phyloP scores from a whole-genome alignment of 2,113 vertebrate genomes.

The Eulemur rufifrons region DNA sequence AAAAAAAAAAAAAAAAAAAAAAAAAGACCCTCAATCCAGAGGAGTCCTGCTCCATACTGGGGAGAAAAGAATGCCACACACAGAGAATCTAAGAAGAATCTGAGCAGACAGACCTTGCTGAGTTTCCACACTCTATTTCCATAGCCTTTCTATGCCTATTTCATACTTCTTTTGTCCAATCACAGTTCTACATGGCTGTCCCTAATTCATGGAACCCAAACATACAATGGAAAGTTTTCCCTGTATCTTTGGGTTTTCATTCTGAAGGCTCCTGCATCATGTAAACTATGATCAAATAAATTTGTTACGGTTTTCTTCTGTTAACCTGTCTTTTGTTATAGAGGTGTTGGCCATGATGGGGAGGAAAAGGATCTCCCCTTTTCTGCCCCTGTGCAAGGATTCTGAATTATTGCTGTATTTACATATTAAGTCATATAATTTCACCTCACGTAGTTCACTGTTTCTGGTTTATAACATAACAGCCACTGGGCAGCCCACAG shows the following conservation, averaged over 20 bases:
- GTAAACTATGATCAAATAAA: background rate
- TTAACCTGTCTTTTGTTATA: background rate
- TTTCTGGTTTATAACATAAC: conserved; percentile 11
- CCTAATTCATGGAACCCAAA: background rate
- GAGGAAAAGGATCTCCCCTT: background rate
- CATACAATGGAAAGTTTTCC: background rate
- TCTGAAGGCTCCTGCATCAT: background rate
- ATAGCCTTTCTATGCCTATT: background rate
- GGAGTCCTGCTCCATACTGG: background rate
- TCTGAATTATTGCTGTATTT: background rate
- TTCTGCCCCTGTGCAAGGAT: background rate
- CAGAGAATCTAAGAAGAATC: background rate
- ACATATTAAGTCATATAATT: background rate
- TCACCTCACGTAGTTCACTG: background rate
- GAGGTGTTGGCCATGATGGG: background rate
- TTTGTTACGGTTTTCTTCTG: background rate
- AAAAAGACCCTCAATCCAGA: background rate
- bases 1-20: no score
- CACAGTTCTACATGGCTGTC: background rate
- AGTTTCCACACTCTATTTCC: background rate
- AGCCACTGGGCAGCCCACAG: background rate
- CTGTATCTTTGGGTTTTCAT: background rate
- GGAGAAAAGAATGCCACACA: background rate
- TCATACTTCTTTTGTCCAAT: background rate
- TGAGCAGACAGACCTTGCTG: background rate